Conservation (phyloP, 2,888 invertebrate species). For the Osmoderma eremita region DNA sequence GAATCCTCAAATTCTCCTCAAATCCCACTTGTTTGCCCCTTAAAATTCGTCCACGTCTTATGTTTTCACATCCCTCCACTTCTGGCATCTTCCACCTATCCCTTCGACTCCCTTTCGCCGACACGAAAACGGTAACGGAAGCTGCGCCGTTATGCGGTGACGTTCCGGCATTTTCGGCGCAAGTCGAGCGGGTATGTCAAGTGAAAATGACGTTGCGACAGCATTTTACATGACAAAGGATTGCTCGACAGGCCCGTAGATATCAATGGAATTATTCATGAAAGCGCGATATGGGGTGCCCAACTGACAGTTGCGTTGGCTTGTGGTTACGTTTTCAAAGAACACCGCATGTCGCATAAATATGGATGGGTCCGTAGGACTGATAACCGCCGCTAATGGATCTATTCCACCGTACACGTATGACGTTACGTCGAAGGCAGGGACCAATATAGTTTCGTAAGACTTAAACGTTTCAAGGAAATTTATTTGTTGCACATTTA, state of each 20-base stretch:
- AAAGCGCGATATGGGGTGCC: slow-evolving; percentile 61
- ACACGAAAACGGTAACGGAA: slow-evolving; percentile 21
- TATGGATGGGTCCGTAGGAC: slow-evolving; percentile 51
- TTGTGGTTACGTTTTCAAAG: slow-evolving; percentile 62
- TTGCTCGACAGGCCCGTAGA: slow-evolving; percentile 65
- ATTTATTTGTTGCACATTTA: too few relatives aligned
- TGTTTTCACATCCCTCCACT: too few relatives aligned
- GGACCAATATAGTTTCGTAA: too few relatives aligned
- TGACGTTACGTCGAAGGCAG: not conserved
- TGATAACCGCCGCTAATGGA: slow-evolving; percentile 50
- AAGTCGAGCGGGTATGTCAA: slow-evolving; percentile 60
- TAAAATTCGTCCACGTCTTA: too few relatives aligned
- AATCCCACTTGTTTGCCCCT: too few relatives aligned
- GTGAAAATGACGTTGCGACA: slow-evolving; percentile 65
- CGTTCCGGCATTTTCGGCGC: slow-evolving; percentile 38
- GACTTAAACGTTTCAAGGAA: too few relatives aligned
- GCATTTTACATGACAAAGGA: slow-evolving; percentile 66
- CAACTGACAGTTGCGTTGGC: slow-evolving; percentile 62
- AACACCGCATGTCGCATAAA: slow-evolving; percentile 60
- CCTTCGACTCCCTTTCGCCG: too few relatives aligned
- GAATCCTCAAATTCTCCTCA: too few relatives aligned
- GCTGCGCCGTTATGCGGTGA: slow-evolving; percentile 47
- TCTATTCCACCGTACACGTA: slow-evolving; percentile 46
- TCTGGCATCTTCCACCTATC: too few relatives aligned
- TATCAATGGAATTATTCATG: slow-evolving; percentile 66